These are phyloP conservation scores for Stichodactyla mertensii DNA, from an alignment of 64 coral and sea anemone genomes.

Conservation along the genomic window DNA sequence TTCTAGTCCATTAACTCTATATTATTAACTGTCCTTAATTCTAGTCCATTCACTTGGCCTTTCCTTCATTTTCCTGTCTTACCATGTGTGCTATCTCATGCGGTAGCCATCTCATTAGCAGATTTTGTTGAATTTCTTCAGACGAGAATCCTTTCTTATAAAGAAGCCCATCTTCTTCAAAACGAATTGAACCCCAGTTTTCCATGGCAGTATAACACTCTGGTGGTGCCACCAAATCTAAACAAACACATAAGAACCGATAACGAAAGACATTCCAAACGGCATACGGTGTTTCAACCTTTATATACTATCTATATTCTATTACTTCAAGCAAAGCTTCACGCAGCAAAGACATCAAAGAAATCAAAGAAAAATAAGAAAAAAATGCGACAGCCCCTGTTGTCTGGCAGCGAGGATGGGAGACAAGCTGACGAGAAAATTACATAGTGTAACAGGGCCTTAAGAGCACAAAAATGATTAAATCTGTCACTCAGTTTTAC, in stretches of 20 bases:
- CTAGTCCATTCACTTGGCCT: not conserved
- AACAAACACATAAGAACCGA: not conserved
- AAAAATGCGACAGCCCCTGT: too few species aligned
- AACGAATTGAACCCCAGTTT: slow-evolving; percentile 91
- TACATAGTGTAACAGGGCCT: too few species aligned
- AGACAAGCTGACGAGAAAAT: too few species aligned
- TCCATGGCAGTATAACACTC: slow-evolving; percentile 61
- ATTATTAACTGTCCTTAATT: too few species aligned
- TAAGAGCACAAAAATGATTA: too few species aligned
- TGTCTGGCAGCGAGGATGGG: too few species aligned
- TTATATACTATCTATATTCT: too few species aligned
- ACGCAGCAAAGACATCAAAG: too few species aligned
- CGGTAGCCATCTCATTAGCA: slow-evolving; percentile 16
- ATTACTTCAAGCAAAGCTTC: too few species aligned
- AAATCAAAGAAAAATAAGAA: too few species aligned
- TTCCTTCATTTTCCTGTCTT: not conserved
- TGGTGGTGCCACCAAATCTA: slow-evolving; percentile 12
- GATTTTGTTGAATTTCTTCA: slow-evolving; percentile 32
- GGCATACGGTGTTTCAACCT: too few species aligned
- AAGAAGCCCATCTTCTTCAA: slow-evolving; percentile 52
- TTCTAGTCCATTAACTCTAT: not conserved
- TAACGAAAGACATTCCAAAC: not conserved
- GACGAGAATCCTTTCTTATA: slow-evolving; percentile 23
- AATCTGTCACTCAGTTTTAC: slow-evolving; percentile 19
- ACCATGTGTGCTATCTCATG: slow-evolving; percentile 32